Conservation (phyloP, 2,113 vertebrate species). For the Eidolon helvum region DNA sequence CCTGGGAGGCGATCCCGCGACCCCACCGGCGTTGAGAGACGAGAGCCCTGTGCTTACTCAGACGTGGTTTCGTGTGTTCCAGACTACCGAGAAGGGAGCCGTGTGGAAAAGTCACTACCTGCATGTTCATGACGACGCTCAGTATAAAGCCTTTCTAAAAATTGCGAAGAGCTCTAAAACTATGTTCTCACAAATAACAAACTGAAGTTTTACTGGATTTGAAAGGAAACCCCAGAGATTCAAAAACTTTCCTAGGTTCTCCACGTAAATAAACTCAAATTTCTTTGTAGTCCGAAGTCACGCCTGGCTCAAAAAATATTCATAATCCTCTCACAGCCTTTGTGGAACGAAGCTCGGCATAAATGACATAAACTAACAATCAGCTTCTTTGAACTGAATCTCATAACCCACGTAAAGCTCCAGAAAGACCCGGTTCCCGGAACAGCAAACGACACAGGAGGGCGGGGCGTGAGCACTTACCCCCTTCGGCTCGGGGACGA, state of each 20-base stretch:
- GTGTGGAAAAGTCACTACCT: background rate
- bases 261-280: background rate
- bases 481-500: conserved; percentile 96
- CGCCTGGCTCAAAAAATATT: background rate
- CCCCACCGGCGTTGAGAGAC: background rate
- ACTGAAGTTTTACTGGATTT: background rate
- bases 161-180: background rate
- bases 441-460: rapidly evolving
- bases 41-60: background rate
- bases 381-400: background rate
- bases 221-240: background rate
- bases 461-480: conserved; percentile 83
- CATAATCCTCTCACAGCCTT: background rate
- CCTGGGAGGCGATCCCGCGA: background rate
- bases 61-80: rapidly evolving
- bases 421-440: background rate
- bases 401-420: background rate
- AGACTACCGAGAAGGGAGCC: background rate
- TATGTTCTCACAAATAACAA: background rate
- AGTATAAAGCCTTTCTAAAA: background rate
- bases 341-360: background rate
- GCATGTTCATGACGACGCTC: rapidly evolving
- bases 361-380: background rate
- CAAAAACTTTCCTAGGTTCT: background rate
- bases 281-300: background rate